phyloP scores from a whole-genome alignment of 2,113 vertebrate genomes.

The Athene noctua region DNA sequence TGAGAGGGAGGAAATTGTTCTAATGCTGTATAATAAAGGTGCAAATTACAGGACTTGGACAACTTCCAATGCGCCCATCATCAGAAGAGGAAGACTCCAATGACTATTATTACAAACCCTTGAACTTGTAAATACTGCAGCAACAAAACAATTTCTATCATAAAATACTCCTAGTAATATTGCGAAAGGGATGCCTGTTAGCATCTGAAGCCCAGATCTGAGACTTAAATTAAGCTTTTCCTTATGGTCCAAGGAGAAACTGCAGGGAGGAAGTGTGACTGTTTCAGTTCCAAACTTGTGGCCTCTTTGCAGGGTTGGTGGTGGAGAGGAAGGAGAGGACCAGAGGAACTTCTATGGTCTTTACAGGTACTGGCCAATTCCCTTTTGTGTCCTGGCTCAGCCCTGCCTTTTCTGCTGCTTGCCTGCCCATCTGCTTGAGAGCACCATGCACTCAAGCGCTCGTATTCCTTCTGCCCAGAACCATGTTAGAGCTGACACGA shows the following conservation, averaged over 20 bases:
- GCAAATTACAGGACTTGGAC: not conserved
- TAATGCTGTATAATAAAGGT: not conserved
- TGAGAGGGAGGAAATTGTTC: not conserved
- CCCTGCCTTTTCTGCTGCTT: not conserved
- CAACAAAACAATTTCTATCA: not conserved
- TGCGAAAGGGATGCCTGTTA: not conserved
- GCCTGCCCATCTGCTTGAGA: not conserved
- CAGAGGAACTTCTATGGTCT: accelerated
- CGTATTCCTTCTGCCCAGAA: not conserved
- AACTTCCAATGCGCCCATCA: accelerated
- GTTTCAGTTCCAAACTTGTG: not conserved
- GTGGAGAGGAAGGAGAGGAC: not conserved
- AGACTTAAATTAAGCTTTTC: not conserved
- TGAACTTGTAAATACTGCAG: not conserved
- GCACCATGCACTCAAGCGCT: not conserved
- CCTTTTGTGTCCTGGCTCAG: not conserved
- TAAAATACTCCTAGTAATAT: not conserved
- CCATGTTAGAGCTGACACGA: not conserved
- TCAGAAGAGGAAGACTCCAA: not conserved
- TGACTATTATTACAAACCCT: not conserved
- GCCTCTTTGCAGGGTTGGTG: not conserved
- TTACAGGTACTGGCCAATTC: not conserved
- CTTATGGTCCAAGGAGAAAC: not conserved
- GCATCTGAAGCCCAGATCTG: not conserved
- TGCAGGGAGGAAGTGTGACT: not conserved